Percentiles rank a stretch among this genome's conserved stretches.
phyloP scores from a whole-genome alignment of 2,113 vertebrate genomes.

The Zootoca vivipara region DNA sequence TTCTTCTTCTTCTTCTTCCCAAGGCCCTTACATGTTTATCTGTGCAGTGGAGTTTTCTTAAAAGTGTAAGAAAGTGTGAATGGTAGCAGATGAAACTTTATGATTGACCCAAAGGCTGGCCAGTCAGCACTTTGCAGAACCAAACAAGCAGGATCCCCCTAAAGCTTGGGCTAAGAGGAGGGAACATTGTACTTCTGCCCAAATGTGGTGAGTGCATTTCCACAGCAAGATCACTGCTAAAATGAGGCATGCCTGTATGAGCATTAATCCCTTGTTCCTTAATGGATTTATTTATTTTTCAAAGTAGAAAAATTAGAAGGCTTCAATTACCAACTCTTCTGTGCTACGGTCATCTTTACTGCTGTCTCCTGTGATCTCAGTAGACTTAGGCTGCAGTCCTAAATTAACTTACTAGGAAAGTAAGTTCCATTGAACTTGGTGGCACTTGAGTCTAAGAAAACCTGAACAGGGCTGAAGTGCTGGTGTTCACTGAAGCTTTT shows the following conservation, averaged over 20 bases:
- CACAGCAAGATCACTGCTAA: background rate
- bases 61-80: background rate
- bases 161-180: background rate
- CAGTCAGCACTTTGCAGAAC: background rate
- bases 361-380: background rate
- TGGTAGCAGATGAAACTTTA: too few species aligned
- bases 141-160: background rate
- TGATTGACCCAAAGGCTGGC: background rate
- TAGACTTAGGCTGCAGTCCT: slow-evolving; percentile 13
- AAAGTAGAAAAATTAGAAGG: slow-evolving; percentile 25
- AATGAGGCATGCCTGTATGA: background rate
- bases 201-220: background rate
- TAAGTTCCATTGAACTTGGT: background rate
- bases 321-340: slow-evolving; percentile 15
- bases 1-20: background rate
- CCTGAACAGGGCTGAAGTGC: background rate
- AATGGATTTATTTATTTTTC: slow-evolving; percentile 28
- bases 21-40: background rate
- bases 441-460: background rate
- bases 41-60: background rate
- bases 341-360: slow-evolving; percentile 2
- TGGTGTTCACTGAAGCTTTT: background rate
- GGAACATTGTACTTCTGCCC: background rate
- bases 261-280: slow-evolving; percentile 32
- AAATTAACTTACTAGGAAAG: background rate